Conservation (phyloP, 2,797 vertebrate genomes). For the Allobates femoralis region DNA sequence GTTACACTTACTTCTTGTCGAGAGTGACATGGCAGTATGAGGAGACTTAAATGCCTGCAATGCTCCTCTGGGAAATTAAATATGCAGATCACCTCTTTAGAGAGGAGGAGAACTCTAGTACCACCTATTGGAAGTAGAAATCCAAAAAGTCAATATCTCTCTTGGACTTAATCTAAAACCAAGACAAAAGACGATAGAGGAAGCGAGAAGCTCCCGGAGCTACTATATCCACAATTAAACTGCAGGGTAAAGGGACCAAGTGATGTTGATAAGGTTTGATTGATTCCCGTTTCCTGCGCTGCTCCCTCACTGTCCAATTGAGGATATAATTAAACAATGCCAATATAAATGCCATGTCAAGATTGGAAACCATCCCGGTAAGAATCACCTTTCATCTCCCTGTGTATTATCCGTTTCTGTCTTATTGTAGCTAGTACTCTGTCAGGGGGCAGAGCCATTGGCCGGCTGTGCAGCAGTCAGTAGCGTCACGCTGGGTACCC, state of each 20-base stretch:
- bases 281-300: neutral
- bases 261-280: slow-evolving; percentile 31
- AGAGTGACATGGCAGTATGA: too few species aligned
- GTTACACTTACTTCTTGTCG: too few species aligned
- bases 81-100: too few species aligned
- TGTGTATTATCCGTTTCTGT: slow-evolving; percentile 20
- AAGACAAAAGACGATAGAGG: neutral
- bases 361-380: neutral
- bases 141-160: too few species aligned
- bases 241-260: slow-evolving; percentile 18
- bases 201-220: slow-evolving; percentile 2
- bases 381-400: neutral
- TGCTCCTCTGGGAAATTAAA: too few species aligned
- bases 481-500: slow-evolving; percentile 1
- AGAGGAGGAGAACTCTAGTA: too few species aligned
- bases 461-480: neutral
- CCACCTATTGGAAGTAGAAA: too few species aligned
- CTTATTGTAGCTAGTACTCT: slow-evolving; percentile 45
- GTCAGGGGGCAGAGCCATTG: fast-evolving
- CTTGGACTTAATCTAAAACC: slow-evolving; percentile 6
- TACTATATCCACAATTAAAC: slow-evolving; percentile 31
- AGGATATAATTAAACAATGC: slow-evolving; percentile 32
- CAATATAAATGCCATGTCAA: slow-evolving; percentile 15
- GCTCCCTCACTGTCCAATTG: slow-evolving; percentile 17
- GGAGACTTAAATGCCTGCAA: too few species aligned